Evolutionary conservation across 2,113 vertebrate species (phyloP).

Genomic region (Spermophilus dauricus): DNA sequence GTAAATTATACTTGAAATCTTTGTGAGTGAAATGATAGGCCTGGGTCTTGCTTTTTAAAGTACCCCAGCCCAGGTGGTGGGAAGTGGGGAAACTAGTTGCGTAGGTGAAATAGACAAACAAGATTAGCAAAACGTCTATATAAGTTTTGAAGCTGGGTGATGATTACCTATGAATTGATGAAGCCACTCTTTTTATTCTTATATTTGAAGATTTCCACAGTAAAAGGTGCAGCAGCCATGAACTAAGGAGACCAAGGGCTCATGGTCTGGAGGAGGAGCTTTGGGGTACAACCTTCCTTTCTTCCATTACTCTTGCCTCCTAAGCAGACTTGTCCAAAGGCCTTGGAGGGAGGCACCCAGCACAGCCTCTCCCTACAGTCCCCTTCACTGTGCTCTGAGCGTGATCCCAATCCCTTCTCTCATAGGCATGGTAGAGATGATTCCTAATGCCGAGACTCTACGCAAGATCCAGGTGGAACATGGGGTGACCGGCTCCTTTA

Average conservation of each 20-base stretch:
- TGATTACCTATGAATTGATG: neutral
- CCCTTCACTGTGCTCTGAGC: neutral
- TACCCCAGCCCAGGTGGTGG: neutral
- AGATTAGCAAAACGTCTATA: neutral
- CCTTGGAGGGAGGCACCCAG: neutral
- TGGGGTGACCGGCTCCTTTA: constrained; percentile 98
- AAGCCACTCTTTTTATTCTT: neutral
- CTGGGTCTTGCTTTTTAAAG: constrained; percentile 1
- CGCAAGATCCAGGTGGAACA: constrained; percentile 99
- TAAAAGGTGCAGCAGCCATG: neutral
- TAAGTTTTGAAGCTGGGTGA: neutral
- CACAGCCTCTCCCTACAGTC: neutral
- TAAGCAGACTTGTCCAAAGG: neutral
- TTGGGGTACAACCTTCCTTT: accelerated
- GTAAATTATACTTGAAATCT: neutral
- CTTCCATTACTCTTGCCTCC: neutral
- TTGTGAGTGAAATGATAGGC: neutral
- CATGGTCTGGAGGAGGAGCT: accelerated
- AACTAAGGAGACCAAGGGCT: neutral
- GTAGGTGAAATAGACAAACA: neutral
- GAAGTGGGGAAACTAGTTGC: neutral
- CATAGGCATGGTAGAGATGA: constrained; percentile 99
- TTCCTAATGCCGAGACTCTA: constrained; percentile 97
- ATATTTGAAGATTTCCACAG: neutral
- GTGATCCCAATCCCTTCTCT: neutral